Base-by-base conservation (phyloP, 1,140 invertebrate genomes). In the Hycleus phaleratus region DNA sequence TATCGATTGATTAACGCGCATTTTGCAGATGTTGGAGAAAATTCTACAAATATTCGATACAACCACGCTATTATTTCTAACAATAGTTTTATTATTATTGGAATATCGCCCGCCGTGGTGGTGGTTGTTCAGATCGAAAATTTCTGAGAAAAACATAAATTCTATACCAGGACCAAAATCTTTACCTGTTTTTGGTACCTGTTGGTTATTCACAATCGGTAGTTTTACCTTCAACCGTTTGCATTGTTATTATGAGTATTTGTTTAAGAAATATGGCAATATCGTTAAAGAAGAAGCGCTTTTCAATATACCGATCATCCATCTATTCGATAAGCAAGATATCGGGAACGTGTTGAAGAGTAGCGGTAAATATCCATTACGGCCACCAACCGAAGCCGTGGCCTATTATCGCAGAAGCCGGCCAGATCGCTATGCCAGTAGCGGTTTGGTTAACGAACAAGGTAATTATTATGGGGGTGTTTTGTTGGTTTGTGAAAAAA, bases 311-410 rank as follows among this genome's bases (percentile, higher is more conserved):
- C 82, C 84, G 12, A 82, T 93, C 11, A 81, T 93, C 24, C 88
- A 85, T 57, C 71, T 94, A n/a, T 86, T 85, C 48, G 82, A 85
- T 26, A 77, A 82, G n/a, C 70, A 76, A 0, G 88, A 91, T 67
- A 85, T 94, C 57, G 88, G 92, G 67, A 81, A 83, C 49, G 84
- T 94, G 3, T 77, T 91, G 10, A 82, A 82, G 51, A 80, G 81
- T 32, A 79, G 79, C 1, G 85, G 85, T 38, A 84, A 82, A 65
- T 87, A 84, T 68, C 91, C 93, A 0, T 79, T 88, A 57, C 78
- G 93, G 26, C 89, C 91, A 25, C 86, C 88, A 24, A 90, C 90
- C 2, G 87, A 90, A 72, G 86, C 91, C 49, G 84, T 91, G 40
- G 82, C 85, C 6, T 78, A 85, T 64, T 93, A 93, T 71, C 79